Base-by-base conservation (phyloP, 2,797 vertebrate species). In the Allobates femoralis region DNA sequence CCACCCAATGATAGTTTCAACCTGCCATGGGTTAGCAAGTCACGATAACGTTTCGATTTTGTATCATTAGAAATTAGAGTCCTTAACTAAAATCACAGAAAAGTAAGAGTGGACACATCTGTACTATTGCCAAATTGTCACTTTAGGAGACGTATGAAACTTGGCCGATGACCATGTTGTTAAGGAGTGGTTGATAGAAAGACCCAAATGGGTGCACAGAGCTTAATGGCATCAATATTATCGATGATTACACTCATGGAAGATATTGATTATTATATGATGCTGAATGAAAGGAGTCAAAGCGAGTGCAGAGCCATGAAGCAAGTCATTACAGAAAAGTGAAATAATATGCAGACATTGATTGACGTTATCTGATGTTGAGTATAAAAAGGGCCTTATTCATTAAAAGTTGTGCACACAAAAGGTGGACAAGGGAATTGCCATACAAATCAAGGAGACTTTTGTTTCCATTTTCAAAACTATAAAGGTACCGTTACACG, bases 201-300 rank as follows among this genome's bases (percentile, higher is more conserved):
- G 69, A n/a, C 53, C 55, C 78, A 80, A 53, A 58, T 58, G 66
- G 34, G 41, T 58, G 60, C 32, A 34, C 23, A 74, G 66, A 79
- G 55, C 30, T 56, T 37, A 80, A 19, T 37, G 67, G 14, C 69
- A 79, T 86, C 78, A 50, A 64, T 86, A 74, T 34, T 81, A 86
- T 86, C 81, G 78, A 79, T 30, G 26, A 64, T 81, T 50, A 53
- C 56, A 86, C 81, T 56, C 67, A 74, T 86, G 67, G 32, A 41
- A 34, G 12, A n/a, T 86, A 81, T 81, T 75, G 85, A 86, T 86
- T 86, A 81, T 81, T 81, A 86, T 62, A 80, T 34, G 85, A 53
- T 66, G 37, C 67, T 51, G 78, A 81, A 74, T 64, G 77, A 81
- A 75, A 81, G 60, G 77, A 86, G 67, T 86, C 77, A 86, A 19